Evolutionary conservation across 2,113 vertebrate genomes (phyloP).

Genomic region (Suncus etruscus): DNA sequence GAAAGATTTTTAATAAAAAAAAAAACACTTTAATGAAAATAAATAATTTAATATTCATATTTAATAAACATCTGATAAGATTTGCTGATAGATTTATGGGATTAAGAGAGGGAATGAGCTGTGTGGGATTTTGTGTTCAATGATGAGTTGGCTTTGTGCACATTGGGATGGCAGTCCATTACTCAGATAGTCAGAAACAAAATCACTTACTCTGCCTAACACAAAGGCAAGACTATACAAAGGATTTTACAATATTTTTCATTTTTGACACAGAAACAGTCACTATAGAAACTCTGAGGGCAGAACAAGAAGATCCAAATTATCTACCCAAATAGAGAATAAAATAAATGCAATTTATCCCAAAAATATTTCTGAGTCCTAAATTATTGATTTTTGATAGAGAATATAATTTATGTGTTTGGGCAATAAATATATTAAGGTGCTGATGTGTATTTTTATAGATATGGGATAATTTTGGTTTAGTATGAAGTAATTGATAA

Average conservation of each 20-base stretch:
- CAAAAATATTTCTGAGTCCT: slow-evolving; percentile 2
- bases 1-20: too few species aligned
- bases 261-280: neutral
- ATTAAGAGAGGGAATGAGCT: neutral
- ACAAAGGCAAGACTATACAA: neutral
- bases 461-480: too few species aligned
- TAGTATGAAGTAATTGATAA: too few species aligned
- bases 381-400: neutral
- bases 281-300: neutral
- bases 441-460: neutral
- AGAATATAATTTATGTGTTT: neutral
- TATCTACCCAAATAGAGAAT: neutral
- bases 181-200: neutral
- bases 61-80: neutral
- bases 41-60: too few species aligned
- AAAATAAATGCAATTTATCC: neutral
- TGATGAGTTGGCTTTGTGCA: neutral
- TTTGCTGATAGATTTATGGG: neutral
- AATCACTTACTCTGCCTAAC: neutral
- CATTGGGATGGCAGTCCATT: neutral
- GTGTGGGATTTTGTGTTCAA: neutral
- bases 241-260: neutral
- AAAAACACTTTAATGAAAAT: too few species aligned
- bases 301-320: neutral
- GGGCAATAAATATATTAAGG: too few species aligned